Conservation (phyloP, 2,113 vertebrate species). For the Corythornis cristatus region DNA sequence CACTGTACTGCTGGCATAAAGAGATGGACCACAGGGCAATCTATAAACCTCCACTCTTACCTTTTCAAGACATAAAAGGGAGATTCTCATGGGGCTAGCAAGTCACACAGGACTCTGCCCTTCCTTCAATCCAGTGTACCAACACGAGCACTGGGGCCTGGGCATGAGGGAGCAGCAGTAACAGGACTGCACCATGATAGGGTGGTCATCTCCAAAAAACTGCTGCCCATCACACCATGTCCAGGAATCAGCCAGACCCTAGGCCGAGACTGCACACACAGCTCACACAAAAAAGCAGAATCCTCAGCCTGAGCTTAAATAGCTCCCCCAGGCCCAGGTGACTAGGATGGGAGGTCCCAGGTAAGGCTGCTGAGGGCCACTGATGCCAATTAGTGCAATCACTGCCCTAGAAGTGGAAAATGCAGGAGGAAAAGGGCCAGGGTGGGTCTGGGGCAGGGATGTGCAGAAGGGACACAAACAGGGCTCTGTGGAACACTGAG, state of each 20-base stretch:
- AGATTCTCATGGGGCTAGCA: not conserved
- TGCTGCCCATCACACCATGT: no score
- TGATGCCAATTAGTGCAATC: not conserved
- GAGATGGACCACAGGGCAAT: not conserved
- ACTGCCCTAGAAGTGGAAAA: not conserved
- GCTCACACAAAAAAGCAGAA: not conserved
- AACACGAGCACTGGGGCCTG: rapidly evolving
- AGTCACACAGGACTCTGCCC: not conserved
- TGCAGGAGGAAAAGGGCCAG: not conserved
- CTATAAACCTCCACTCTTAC: not conserved
- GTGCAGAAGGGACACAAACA: not conserved
- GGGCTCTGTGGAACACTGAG: rapidly evolving
- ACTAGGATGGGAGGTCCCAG: not conserved
- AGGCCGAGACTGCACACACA: rapidly evolving
- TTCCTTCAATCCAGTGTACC: not conserved
- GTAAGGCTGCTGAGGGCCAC: not conserved
- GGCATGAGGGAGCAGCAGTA: not conserved
- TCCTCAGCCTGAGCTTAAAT: not conserved
- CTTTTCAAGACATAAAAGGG: no score
- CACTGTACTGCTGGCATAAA: no score
- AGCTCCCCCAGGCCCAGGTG: not conserved
- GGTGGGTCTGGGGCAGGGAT: not conserved
- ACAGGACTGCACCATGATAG: rapidly evolving
- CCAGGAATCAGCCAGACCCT: no score
- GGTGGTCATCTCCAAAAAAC: not conserved